Evolutionary conservation across 2,888 invertebrate species (phyloP), one percentile per base, ranked within the genome.

Genomic region (Lathronympha strigana): DNA sequence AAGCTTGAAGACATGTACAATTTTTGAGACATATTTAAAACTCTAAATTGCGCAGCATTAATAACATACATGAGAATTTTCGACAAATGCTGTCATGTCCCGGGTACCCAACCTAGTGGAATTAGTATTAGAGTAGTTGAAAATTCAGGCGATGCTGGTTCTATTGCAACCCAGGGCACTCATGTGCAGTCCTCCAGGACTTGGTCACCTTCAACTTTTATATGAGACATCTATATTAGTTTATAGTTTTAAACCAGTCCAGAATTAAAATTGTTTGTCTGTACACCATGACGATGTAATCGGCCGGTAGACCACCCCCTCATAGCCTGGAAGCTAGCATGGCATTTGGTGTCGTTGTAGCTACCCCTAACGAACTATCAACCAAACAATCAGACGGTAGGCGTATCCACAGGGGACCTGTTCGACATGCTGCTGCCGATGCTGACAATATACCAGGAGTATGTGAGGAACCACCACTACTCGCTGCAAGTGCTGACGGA

Each of bases 361-460:
- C 54, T 38, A n/a, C 47, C 64, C 54, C 53, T 54, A 2, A 13
- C 33, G 61, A 66, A 66, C 66, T 49, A 47, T 61, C 45, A 60
- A 54, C 61, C 60, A 61, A 61, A 54, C 66, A 66, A 61, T 66
- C 61, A 66, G 61, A 66, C 61, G 47, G 23, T 54, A 66, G 68
- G 72, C 70, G 74, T 90, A 71, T 78, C 74, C 77, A 80, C 92
- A 97, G 97, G 97, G 81, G 98, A 98, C 88, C 93, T 98, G 80
- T 98, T 98, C 93, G 97, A 98, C 87, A 98, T 98, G 97, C 93
- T 98, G 76, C 93, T 98, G 71, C 98, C 98, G 58, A 98, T 98
- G 98, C 91, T 98, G 87, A 96, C 96, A 76, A 98, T 98, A 82
- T 98, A 98, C 90, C 98, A 98, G 90, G 98, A 98, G 92, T 98